Conservation (phyloP, 2,888 invertebrate species). For the Drosophila maculinotata region DNA sequence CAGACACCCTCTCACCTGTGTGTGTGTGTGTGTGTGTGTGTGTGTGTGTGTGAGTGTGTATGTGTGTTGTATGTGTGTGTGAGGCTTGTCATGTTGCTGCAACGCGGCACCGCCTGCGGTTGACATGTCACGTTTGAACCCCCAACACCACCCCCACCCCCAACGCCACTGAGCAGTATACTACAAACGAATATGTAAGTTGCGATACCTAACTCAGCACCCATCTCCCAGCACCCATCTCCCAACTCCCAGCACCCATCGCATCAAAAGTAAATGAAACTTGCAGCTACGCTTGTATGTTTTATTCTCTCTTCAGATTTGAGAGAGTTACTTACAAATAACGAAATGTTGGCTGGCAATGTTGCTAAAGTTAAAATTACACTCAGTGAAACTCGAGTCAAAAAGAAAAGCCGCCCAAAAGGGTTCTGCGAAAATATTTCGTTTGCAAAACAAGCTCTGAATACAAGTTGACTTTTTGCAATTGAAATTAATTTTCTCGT, state of each 20-base stretch:
- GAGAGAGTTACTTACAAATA: constrained; percentile 41
- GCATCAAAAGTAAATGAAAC: constrained; percentile 74
- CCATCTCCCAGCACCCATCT: constrained; percentile 15
- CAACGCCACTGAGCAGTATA: constrained; percentile 2
- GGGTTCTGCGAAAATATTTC: constrained; percentile 16
- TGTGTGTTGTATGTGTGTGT: constrained; percentile 20
- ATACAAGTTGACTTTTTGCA: neutral
- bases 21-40: constrained; percentile 22
- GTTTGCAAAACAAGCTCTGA: neutral
- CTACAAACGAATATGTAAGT: constrained; percentile 31
- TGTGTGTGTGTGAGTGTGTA: constrained; percentile 23
- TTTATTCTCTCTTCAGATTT: constrained; percentile 10
- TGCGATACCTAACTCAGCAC: constrained; percentile 14
- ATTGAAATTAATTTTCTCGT: neutral
- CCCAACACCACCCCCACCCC: constrained; percentile 7
- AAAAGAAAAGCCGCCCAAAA: neutral
- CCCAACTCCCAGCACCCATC: constrained; percentile 1
- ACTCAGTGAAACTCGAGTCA: no score
- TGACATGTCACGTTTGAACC: constrained; percentile 64
- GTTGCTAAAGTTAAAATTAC: constrained; percentile 46
- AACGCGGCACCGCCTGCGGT: constrained; percentile 71
- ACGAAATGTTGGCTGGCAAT: constrained; percentile 61
- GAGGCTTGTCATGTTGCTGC: constrained; percentile 50
- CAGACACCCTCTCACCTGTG: constrained; percentile 33
- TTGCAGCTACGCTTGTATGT: constrained; percentile 43